Percentiles rank a stretch among this genome's conserved stretches.
These are phyloP conservation scores for Aphidius colemani DNA, from an alignment of 2,888 invertebrate genomes.

Conservation along the genomic window DNA sequence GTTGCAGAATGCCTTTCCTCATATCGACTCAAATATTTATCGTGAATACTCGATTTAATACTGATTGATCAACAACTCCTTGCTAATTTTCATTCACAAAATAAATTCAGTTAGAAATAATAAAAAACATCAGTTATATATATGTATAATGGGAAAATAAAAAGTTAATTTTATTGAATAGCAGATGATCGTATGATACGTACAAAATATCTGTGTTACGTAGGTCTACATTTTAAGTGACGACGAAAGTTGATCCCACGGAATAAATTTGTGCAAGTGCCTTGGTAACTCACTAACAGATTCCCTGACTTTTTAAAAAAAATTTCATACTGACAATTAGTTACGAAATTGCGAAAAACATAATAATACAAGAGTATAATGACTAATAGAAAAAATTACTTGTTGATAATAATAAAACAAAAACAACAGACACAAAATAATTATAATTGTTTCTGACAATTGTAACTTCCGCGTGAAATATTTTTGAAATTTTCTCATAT, in stretches of 20 bases:
- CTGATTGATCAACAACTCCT: conserved; percentile 1
- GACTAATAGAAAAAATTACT: too few relatives aligned
- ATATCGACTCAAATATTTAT: conserved; percentile 20
- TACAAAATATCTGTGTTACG: background rate
- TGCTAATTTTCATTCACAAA: background rate
- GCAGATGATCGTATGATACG: conserved; percentile 8
- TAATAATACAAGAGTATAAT: background rate
- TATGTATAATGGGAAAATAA: background rate
- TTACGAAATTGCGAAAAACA: conserved; percentile 32
- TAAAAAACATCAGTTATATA: background rate
- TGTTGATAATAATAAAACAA: too few relatives aligned
- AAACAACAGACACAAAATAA: too few relatives aligned
- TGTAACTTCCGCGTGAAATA: conserved; percentile 32
- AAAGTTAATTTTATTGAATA: background rate
- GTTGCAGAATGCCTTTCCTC: conserved; percentile 32
- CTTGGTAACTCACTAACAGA: conserved; percentile 40
- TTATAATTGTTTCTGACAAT: too few relatives aligned
- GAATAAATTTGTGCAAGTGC: conserved; percentile 36
- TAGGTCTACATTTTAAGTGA: conserved; percentile 20
- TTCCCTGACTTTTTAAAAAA: conserved; percentile 28
- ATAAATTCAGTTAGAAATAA: background rate
- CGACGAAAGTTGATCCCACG: conserved; percentile 45
- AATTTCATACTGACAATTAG: conserved; percentile 20
- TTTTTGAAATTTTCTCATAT: conserved; percentile 42
- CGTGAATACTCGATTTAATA: too few relatives aligned